phyloP scores from a whole-genome alignment of 2,888 invertebrate species.

The Kryphioiulus occultus region DNA sequence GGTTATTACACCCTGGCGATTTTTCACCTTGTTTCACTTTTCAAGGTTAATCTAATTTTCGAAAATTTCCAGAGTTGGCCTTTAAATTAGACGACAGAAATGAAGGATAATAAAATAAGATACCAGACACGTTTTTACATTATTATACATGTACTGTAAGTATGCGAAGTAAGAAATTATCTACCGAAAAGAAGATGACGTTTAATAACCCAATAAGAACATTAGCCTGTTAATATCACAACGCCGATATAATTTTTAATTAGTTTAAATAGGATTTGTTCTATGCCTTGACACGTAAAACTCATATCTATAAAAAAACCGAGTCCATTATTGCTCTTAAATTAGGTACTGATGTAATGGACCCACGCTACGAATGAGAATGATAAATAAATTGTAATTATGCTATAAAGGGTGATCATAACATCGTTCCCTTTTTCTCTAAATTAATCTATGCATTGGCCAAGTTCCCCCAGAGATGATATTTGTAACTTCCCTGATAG shows the following conservation, averaged over 20 bases:
- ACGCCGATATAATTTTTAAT: background rate
- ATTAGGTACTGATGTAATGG: no score
- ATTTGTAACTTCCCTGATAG: no score
- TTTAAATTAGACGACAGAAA: background rate
- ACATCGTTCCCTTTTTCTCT: no score
- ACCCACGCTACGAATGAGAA: no score
- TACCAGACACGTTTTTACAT: background rate
- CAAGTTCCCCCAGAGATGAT: no score
- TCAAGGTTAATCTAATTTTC: slow-evolving; percentile 28
- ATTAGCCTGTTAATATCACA: background rate
- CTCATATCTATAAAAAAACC: no score
- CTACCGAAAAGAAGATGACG: background rate
- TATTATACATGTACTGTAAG: background rate
- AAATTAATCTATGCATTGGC: no score
- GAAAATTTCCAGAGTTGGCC: background rate
- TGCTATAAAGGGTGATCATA: no score
- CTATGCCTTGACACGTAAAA: background rate
- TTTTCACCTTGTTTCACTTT: background rate
- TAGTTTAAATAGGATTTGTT: background rate
- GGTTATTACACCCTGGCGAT: background rate
- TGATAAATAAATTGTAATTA: no score
- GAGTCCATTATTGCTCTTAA: no score
- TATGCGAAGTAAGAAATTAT: background rate
- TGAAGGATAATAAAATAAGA: background rate
- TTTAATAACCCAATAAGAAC: background rate